Conservation (phyloP, 2,113 vertebrate genomes). For the Plecturocebus donacophilus region DNA sequence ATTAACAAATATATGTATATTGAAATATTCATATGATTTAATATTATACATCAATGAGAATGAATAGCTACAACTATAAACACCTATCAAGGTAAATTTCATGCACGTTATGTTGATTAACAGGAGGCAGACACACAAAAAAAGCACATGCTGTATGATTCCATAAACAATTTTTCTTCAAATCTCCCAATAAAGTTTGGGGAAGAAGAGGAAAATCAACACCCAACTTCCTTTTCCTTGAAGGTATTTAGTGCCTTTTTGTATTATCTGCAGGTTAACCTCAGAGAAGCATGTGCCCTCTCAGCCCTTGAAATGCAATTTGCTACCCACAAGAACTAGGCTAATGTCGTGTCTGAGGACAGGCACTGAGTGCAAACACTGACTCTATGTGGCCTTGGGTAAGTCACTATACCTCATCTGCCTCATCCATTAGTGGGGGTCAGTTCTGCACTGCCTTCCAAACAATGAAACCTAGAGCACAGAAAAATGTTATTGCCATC, state of each 20-base stretch:
- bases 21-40: neutral
- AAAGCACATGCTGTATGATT: neutral
- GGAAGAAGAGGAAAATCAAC: neutral
- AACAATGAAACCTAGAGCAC: neutral
- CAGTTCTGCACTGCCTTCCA: neutral
- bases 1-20: neutral
- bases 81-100: neutral
- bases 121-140: neutral
- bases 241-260: neutral
- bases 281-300: neutral
- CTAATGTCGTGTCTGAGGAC: neutral
- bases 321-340: neutral
- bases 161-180: neutral
- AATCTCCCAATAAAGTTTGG: neutral
- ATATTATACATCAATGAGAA: neutral
- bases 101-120: neutral
- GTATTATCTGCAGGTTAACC: neutral
- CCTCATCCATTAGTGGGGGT: neutral
- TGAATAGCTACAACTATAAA: neutral
- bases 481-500: neutral
- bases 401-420: neutral
- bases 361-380: neutral
- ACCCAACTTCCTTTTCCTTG: neutral
- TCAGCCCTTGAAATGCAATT: neutral
- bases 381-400: neutral